Evolutionary conservation across 2,888 invertebrate species (phyloP).

Genomic region (Lysandra bellargus): DNA sequence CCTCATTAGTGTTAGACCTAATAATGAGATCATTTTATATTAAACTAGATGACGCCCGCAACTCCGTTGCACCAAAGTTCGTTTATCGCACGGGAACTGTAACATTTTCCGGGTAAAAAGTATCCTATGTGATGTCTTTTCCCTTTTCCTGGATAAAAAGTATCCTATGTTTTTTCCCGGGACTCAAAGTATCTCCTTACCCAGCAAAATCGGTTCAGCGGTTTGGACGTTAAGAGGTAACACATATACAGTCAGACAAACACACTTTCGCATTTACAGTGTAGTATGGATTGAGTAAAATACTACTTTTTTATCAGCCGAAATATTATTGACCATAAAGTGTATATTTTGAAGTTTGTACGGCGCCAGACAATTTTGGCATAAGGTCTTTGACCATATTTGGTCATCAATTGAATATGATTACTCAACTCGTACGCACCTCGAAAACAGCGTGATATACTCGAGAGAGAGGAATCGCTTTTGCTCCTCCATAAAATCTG

Average conservation of each 20-base stretch:
- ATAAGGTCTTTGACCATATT: background rate
- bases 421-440: background rate
- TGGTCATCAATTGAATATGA: constrained; percentile 1
- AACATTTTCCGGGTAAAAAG: background rate
- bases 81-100: background rate
- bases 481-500: too few relatives aligned
- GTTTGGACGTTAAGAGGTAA: background rate
- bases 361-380: background rate
- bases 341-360: background rate
- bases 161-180: too few relatives aligned
- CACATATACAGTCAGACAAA: too few relatives aligned
- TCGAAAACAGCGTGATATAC: background rate
- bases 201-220: background rate
- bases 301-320: background rate
- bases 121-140: too few relatives aligned
- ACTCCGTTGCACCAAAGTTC: too few relatives aligned
- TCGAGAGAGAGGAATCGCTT: background rate
- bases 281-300: too few relatives aligned
- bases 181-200: background rate
- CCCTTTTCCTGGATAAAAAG: background rate
- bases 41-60: background rate
- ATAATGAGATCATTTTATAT: constrained; percentile 1
- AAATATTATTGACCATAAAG: background rate
- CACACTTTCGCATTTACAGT: too few relatives aligned
- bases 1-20: background rate